A percentile compares a stretch with the other conserved stretches of the same genome.
Evolutionary conservation across 37 sponge, comb jelly and placozoan genomes (phyloP).

Genomic region (Amphimedon queenslandica): DNA sequence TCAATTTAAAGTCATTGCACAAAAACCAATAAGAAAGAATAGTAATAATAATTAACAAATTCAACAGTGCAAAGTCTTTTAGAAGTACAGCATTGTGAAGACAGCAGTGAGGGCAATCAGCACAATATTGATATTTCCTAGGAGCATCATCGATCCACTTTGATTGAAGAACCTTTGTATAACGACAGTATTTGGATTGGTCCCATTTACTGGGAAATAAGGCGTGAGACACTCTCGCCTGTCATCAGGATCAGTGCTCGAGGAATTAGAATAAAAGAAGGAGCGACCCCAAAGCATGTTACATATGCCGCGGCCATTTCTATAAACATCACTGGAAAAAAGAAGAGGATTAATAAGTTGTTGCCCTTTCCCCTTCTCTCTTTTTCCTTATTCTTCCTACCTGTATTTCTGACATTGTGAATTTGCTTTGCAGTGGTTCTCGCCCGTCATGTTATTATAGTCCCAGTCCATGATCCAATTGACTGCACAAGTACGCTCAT

Average conservation of each 20-base stretch:
- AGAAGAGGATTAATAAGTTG: background rate
- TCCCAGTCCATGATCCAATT: slow-evolving; percentile 75
- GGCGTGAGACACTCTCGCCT: slow-evolving; percentile 30
- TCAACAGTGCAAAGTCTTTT: too few relatives aligned
- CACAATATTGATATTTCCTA: too few relatives aligned
- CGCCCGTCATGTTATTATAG: slow-evolving; percentile 7
- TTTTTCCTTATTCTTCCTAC: too few relatives aligned
- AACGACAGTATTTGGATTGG: slow-evolving; percentile 50
- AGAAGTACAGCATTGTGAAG: too few relatives aligned
- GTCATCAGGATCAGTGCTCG: background rate
- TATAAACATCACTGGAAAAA: slow-evolving; percentile 39
- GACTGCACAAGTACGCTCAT: slow-evolving; percentile 59
- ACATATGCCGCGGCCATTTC: slow-evolving; percentile 33
- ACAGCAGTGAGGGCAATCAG: too few relatives aligned
- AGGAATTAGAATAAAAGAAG: slow-evolving; percentile 40
- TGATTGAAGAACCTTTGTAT: too few relatives aligned
- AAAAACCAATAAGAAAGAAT: too few relatives aligned
- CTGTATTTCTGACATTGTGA: slow-evolving; percentile 32
- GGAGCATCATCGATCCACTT: too few relatives aligned
- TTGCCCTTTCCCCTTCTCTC: too few relatives aligned
- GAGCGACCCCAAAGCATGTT: slow-evolving; percentile 53
- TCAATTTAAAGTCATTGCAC: too few relatives aligned
- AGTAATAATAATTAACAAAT: too few relatives aligned
- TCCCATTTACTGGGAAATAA: slow-evolving; percentile 20
- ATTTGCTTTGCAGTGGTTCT: slow-evolving; percentile 18